Conservation (phyloP, 2,888 invertebrate genomes). For the Sepiola atlantica region DNA sequence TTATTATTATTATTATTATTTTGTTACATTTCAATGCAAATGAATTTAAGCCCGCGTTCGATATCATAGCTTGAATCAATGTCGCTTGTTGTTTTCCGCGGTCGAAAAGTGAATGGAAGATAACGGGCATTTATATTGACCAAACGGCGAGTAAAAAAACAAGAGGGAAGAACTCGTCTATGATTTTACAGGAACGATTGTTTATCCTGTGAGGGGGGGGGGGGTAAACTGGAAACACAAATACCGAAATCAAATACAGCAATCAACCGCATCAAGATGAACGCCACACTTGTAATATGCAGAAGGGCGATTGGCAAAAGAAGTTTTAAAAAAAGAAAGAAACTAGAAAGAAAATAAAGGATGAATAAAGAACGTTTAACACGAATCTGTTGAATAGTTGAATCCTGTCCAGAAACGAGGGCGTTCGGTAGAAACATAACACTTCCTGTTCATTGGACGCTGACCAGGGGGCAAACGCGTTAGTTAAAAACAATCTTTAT, state of each 20-base stretch:
- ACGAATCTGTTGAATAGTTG: neutral
- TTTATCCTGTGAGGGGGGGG: neutral
- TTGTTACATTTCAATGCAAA: neutral
- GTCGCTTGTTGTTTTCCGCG: neutral
- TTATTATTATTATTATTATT: no score
- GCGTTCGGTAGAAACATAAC: neutral
- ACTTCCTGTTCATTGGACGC: neutral
- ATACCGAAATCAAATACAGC: neutral
- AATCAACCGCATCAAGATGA: neutral
- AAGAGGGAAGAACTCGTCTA: neutral
- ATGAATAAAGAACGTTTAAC: neutral
- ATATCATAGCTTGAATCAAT: neutral
- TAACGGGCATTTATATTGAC: neutral
- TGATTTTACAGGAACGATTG: neutral
- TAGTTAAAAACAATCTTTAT: neutral
- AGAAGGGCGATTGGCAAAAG: neutral
- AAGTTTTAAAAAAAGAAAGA: neutral
- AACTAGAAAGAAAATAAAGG: neutral
- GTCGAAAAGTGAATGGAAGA: neutral
- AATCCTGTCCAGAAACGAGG: neutral
- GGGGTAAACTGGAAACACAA: neutral
- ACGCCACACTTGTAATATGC: neutral
- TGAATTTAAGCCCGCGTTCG: neutral
- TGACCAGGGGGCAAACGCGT: neutral
- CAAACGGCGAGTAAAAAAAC: neutral